Conservation (phyloP, 2,113 vertebrate genomes). For the Pterophyllum scalare region DNA sequence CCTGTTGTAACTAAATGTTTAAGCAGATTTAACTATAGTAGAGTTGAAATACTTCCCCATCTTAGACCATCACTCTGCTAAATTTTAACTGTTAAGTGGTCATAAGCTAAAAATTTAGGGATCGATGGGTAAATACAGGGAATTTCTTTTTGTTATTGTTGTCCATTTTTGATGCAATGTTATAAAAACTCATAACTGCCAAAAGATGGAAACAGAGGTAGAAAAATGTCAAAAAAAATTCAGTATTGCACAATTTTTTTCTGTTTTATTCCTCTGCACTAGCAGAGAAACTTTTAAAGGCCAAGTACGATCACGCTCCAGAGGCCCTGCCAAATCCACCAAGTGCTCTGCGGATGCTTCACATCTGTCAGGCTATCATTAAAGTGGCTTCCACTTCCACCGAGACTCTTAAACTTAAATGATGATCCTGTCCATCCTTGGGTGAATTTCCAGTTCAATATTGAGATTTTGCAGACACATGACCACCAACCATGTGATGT, state of each 20-base stretch:
- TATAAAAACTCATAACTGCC: too few relatives aligned
- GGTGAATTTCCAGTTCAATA: constrained; percentile 32
- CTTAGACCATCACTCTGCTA: not conserved
- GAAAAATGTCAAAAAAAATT: too few relatives aligned
- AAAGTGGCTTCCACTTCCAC: constrained; percentile 15
- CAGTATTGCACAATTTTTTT: too few relatives aligned
- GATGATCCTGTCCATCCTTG: constrained; percentile 1
- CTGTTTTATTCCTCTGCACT: too few relatives aligned
- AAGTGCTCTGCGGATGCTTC: constrained; percentile 33
- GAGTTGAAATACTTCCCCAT: not conserved
- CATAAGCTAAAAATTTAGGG: too few relatives aligned
- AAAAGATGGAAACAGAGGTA: too few relatives aligned
- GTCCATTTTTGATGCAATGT: too few relatives aligned
- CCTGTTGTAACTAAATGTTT: not conserved
- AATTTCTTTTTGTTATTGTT: too few relatives aligned
- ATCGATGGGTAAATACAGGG: not conserved
- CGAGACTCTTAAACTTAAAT: constrained; percentile 21
- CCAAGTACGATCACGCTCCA: constrained; percentile 35
- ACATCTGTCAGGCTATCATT: constrained; percentile 58
- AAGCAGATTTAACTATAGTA: not conserved
- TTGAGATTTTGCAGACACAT: too few relatives aligned
- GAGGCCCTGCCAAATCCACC: constrained; percentile 29
- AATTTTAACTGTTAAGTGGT: not conserved
- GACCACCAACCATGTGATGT: too few relatives aligned
- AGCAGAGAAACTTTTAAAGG: constrained; percentile 17